These are phyloP conservation scores for Aplocera efformata DNA, from an alignment of 2,888 invertebrate species.

Conservation along the genomic window DNA sequence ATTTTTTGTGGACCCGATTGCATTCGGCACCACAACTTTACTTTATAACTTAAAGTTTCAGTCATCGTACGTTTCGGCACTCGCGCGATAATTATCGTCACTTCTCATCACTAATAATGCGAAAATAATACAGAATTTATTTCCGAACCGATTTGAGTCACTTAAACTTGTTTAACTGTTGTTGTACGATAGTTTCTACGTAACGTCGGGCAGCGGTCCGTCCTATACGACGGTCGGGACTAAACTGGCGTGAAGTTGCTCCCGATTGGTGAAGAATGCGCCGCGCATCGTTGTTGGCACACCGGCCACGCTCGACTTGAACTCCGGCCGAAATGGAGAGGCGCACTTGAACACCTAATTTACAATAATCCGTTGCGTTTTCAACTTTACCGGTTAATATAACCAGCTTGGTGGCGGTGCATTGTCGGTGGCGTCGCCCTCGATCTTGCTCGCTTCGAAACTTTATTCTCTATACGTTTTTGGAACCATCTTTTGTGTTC, in stretches of 20 bases:
- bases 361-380: constrained; percentile 49
- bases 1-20: constrained; percentile 69
- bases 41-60: constrained; percentile 67
- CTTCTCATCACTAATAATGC: constrained; percentile 57
- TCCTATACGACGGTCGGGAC: constrained; percentile 54
- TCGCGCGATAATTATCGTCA: constrained; percentile 35
- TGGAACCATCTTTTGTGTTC: constrained; percentile 51
- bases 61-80: constrained; percentile 61
- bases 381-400: constrained; percentile 57
- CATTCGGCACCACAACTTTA: constrained; percentile 73
- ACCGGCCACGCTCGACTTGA: constrained; percentile 65
- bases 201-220: constrained; percentile 57
- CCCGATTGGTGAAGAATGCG: constrained; percentile 75
- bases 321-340: constrained; percentile 59
- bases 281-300: constrained; percentile 78
- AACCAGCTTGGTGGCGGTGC: constrained; percentile 76
- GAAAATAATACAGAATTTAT: constrained; percentile 37
- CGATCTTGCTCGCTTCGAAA: constrained; percentile 65
- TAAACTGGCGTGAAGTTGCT: constrained; percentile 75
- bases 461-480: constrained; percentile 63
- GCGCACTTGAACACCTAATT: constrained; percentile 48
- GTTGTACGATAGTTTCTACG: constrained; percentile 65
- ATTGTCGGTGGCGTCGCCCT: constrained; percentile 75
- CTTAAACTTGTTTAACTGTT: constrained; percentile 66
- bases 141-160: constrained; percentile 53